These are phyloP conservation scores for Melanotaenia duboulayi DNA, from an alignment of 2,113 vertebrate species.

Conservation along the genomic window DNA sequence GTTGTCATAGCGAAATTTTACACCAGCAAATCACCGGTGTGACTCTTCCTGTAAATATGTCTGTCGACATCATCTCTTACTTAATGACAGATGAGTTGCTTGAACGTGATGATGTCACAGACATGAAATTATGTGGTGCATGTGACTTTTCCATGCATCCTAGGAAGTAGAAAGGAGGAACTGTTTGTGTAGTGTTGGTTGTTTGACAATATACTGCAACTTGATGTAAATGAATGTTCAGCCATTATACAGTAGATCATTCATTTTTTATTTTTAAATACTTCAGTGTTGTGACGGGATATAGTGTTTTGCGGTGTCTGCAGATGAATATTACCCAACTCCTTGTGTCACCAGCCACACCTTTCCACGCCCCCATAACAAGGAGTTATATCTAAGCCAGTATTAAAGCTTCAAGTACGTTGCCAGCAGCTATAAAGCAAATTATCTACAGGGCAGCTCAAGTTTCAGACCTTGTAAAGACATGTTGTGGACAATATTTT, in stretches of 20 bases:
- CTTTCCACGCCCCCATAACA: slow-evolving; percentile 60
- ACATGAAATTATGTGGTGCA: slow-evolving; percentile 1
- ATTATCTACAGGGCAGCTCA: slow-evolving; percentile 9
- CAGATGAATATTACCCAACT: slow-evolving; percentile 45
- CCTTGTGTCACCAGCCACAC: slow-evolving; percentile 56
- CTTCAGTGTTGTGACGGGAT: neutral
- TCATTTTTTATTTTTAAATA: neutral
- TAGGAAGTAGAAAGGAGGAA: neutral
- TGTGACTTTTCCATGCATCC: neutral
- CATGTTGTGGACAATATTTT: slow-evolving; percentile 70
- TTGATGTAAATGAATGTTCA: neutral
- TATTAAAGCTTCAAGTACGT: slow-evolving; percentile 31
- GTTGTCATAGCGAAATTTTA: neutral
- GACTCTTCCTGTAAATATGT: neutral
- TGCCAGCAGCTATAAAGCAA: slow-evolving; percentile 14
- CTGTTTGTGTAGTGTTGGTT: neutral
- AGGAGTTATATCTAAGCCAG: slow-evolving; percentile 8
- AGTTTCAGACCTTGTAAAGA: slow-evolving; percentile 11
- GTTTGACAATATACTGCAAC: neutral
- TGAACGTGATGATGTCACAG: slow-evolving; percentile 27
- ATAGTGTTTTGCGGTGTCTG: neutral
- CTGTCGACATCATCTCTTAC: neutral
- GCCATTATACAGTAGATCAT: neutral
- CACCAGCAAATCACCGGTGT: neutral
- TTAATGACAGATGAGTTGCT: neutral